A percentile compares a stretch with the other conserved stretches of the same genome.
Evolutionary conservation across 2,113 vertebrate species (phyloP).

Genomic region (Odontophorus gujanensis): DNA sequence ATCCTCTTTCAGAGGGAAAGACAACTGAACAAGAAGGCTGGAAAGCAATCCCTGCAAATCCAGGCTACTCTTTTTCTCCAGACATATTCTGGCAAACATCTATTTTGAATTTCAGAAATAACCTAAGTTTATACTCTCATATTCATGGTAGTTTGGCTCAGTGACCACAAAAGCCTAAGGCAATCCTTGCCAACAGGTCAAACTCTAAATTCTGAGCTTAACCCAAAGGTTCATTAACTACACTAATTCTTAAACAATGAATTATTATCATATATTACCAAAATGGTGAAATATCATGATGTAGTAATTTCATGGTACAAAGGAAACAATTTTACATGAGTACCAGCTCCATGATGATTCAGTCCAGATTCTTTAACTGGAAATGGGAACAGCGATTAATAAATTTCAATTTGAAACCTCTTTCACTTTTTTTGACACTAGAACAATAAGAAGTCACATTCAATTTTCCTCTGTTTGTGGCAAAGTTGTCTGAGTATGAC

Average conservation of each 20-base stretch:
- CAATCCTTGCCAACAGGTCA: background rate
- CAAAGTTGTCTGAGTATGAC: background rate
- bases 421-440: background rate
- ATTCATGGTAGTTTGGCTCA: background rate
- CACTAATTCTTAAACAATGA: background rate
- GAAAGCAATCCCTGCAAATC: background rate
- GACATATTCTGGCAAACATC: background rate
- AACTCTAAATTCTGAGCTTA: background rate
- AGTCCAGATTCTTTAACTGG: background rate
- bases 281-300: background rate
- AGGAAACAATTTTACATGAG: background rate
- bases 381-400: background rate
- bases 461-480: background rate
- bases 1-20: background rate
- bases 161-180: background rate
- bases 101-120: background rate
- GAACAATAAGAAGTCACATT: background rate
- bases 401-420: background rate
- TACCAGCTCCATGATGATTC: background rate
- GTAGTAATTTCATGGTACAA: background rate
- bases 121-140: background rate
- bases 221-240: background rate
- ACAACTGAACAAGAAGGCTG: background rate
- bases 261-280: background rate
- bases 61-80: background rate